phyloP scores from a whole-genome alignment of 2,113 vertebrate genomes.

The Colossoma macropomum region DNA sequence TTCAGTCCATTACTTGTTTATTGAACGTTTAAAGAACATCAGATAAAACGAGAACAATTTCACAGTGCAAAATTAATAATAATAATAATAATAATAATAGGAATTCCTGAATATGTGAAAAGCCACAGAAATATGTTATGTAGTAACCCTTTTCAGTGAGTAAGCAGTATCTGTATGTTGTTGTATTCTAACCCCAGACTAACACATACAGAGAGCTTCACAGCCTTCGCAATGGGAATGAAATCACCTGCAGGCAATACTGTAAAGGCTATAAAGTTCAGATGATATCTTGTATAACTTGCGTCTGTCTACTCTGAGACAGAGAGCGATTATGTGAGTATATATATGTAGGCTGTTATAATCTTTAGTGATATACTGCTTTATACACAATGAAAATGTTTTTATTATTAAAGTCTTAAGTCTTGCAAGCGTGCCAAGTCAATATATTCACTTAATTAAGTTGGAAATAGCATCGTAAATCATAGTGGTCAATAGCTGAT shows the following conservation, averaged over 20 bases:
- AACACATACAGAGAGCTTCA: constrained; percentile 1
- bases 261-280: background rate
- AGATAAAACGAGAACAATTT: background rate
- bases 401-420: background rate
- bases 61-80: background rate
- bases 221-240: background rate
- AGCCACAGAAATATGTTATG: background rate
- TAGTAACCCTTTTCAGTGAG: background rate
- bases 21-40: no score
- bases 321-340: background rate
- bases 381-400: background rate
- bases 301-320: background rate
- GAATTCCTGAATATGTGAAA: background rate
- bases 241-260: background rate
- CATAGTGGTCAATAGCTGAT: background rate
- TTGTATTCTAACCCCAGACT: background rate
- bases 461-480: background rate
- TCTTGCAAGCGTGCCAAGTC: background rate
- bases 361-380: background rate
- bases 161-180: background rate
- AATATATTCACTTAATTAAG: background rate
- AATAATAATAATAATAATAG: background rate
- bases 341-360: background rate
- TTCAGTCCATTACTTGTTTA: no score
- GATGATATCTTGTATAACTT: background rate